Base-by-base conservation (phyloP, 1,140 invertebrate genomes). In the Drosophila repletoides region DNA sequence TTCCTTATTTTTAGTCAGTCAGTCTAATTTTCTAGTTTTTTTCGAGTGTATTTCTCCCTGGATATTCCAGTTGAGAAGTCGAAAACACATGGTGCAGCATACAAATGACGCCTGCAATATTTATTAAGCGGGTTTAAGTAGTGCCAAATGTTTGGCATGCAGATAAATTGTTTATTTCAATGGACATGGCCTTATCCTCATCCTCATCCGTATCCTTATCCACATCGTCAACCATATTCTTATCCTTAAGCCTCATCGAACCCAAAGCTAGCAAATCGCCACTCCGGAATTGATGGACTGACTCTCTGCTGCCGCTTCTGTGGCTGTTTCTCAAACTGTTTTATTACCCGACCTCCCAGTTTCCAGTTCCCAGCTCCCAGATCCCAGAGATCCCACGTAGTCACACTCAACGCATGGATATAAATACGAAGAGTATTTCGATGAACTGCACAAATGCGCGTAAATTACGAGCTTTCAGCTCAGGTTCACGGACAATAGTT, bases 81-180 rank as follows among this genome's bases (percentile, higher is more conserved):
- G 28, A 51, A 49, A 55, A 45, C 56, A 83, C 79, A 74, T 83
- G 71, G 69, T 65, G 7, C 5, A 38, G 80, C 74, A 84, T 84
- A 84, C 74, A 83, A 83, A 83, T 84, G 76, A 72, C 49, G 59
- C 46, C 17, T 84, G 74, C 77, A 83, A 83, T 79, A 83, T 83
- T 83, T 77, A 84, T 84, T 53, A 65, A 49, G 36, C 60, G 34
- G 28, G 2, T 56, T 41, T 31, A 63, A 52, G 38, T 64, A 59
- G 60, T 59, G 38, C 7, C 56, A 69, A 72, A 61, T 49, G 38
- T 24, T 56, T 12, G 53, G 24, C 40, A 24, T 52, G 34, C 34
- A 38, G 38, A 34, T 58, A 43, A 40, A 64, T 72, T 53, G 51
- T 34, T 7, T 7, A 61, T 59, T 58, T 76, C 58, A 64, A 51